Evolutionary conservation across 2,797 vertebrate genomes (phyloP), one percentile per base, ranked within the genome.

Genomic region (Poeciliopsis gracilis): DNA sequence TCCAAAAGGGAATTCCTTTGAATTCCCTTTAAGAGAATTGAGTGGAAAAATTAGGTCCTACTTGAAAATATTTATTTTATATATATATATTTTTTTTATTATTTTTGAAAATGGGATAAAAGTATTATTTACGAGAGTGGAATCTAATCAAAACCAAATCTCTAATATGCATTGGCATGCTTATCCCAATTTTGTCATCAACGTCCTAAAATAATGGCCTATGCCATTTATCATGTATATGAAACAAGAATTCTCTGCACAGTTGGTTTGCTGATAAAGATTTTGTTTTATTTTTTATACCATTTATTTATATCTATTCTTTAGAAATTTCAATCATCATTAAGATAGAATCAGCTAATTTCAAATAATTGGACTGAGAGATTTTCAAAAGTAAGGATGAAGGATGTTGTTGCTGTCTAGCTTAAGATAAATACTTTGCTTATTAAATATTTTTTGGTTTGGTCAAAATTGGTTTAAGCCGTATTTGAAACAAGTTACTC

Each of bases 401-500:
- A n/a, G 11, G 23, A 6, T 67, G 20, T 67, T 13, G 23, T 0
- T 43, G 20, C 18, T 43, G 12, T 43, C 36, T 9, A 67, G 11
- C 5, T 69, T 12, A n/a, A 10, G 13, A 25, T 69, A 25, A 25
- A 13, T 25, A 43, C 38, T 8, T 11, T 25, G 5, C 66, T 41
- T 10, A 13, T 69, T 13, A 13, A 25, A 25, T 67, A 3, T 41
- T 5, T 41, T 67, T 12, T 25, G 41, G 23, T 4, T 15, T 16
- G 4, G 33, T 25, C 23, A 23, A 38, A 12, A 23, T 25, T 25
- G 4, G 10, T 41, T 67, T 12, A n/a, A 70, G 41, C 23, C 16
- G 4, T 69, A 20, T 43, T 67, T 80, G 46, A 25, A 75, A 66
- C 75, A 59, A 72, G 25, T 63, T 67, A 73, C 10, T 71, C 36